phyloP scores from a whole-genome alignment of 2,113 vertebrate species.

The Oreochromis aureus region DNA sequence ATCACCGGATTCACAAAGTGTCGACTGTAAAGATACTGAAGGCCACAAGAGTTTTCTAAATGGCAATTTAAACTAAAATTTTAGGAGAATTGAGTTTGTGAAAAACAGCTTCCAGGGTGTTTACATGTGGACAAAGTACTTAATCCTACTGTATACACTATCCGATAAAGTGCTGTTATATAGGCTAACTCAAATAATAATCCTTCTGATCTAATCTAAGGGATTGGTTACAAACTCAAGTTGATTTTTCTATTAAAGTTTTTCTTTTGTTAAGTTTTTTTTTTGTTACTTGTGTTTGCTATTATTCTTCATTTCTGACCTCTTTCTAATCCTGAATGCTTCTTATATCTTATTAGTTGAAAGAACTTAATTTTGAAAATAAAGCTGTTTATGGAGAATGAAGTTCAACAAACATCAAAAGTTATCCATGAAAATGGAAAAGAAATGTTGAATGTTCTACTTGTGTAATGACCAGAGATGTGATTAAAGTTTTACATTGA shows the following conservation, averaged over 20 bases:
- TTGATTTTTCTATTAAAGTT: background rate
- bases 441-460: background rate
- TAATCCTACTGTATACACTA: background rate
- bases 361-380: background rate
- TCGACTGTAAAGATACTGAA: accelerated
- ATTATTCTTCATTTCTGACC: background rate
- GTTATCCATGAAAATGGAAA: background rate
- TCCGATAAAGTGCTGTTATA: background rate
- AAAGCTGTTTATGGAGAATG: background rate
- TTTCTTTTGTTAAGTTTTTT: background rate
- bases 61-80: background rate
- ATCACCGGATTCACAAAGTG: accelerated
- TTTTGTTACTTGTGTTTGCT: background rate
- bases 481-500: background rate
- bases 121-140: background rate
- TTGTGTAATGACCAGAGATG: background rate
- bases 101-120: background rate
- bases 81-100: background rate
- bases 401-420: background rate
- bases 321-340: background rate
- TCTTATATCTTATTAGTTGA: background rate
- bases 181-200: background rate
- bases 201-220: background rate
- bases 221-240: background rate
- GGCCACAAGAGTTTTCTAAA: background rate